Percentiles rank a stretch among this genome's conserved stretches.
phyloP scores from a whole-genome alignment of 2,113 vertebrate species.

The Rhabdornis inornatus region DNA sequence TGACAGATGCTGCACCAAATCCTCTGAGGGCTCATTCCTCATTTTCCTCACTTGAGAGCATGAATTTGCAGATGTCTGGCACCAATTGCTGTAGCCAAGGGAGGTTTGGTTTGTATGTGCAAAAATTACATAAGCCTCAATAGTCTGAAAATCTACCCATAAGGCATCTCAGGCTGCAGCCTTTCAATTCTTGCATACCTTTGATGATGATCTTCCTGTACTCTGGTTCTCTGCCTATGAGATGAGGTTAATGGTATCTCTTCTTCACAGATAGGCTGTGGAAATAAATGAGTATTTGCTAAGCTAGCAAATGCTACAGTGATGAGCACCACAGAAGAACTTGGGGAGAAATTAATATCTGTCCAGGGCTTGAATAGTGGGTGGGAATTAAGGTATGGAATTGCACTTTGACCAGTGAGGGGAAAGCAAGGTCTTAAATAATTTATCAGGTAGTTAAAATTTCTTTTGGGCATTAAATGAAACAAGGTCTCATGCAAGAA shows the following conservation, averaged over 20 bases:
- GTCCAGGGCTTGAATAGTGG: not conserved
- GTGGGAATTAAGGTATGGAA: not conserved
- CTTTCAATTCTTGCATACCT: not conserved
- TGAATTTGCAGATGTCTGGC: not conserved
- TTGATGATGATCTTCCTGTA: not conserved
- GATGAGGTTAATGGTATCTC: not conserved
- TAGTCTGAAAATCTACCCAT: not conserved
- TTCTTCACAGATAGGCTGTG: not conserved
- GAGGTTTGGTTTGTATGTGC: not conserved
- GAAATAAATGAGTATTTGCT: conserved; percentile 1
- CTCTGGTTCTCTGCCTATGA: not conserved
- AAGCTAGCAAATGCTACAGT: not conserved
- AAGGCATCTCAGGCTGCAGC: not conserved
- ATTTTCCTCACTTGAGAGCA: not conserved
- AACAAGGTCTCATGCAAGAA: not conserved
- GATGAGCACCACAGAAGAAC: not conserved
- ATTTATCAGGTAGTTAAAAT: not conserved
- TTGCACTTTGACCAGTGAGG: not conserved
- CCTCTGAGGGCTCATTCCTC: rapidly evolving
- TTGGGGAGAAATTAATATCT: not conserved
- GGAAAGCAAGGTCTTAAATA: not conserved
- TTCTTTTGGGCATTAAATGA: not conserved
- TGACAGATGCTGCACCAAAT: not conserved
- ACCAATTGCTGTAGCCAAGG: not conserved
- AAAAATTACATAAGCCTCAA: not conserved